A percentile compares a stretch with the other conserved stretches of the same genome.
Conservation (phyloP, 1,140 invertebrate species). For the Apis mellifera region DNA sequence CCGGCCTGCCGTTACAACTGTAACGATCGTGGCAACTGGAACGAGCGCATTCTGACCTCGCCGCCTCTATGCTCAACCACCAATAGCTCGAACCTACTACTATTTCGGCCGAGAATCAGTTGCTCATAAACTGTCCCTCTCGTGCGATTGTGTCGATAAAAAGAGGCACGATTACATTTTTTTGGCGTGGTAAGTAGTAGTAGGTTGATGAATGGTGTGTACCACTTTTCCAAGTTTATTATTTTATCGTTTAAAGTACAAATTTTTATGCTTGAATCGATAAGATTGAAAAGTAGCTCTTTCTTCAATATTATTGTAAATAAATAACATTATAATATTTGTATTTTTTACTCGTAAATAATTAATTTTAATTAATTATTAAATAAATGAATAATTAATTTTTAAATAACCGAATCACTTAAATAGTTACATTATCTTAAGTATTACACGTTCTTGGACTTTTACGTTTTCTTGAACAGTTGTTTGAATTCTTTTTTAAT, state of each 20-base stretch:
- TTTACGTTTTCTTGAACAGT: neutral
- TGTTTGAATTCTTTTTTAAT: too few species aligned
- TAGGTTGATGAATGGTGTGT: neutral
- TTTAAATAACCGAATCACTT: neutral
- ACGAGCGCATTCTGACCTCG: slow-evolving; percentile 51
- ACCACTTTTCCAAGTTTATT: neutral
- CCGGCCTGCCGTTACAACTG: slow-evolving; percentile 47
- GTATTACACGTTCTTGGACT: neutral
- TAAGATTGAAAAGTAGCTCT: too few species aligned
- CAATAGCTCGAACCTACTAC: slow-evolving; percentile 15
- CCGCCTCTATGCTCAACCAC: slow-evolving; percentile 20
- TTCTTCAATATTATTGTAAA: too few species aligned
- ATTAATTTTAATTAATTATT: too few species aligned
- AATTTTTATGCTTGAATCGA: too few species aligned
- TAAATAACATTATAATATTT: neutral
- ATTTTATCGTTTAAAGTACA: too few species aligned
- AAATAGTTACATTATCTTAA: neutral
- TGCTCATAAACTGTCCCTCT: slow-evolving; percentile 42
- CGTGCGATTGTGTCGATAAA: slow-evolving; percentile 56
- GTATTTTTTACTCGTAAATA: too few species aligned
- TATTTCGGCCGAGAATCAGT: slow-evolving; percentile 45
- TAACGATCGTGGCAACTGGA: slow-evolving; percentile 55
- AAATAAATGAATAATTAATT: too few species aligned
- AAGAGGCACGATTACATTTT: slow-evolving; percentile 49
- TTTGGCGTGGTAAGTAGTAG: neutral